A percentile compares a stretch with the other conserved stretches of the same genome.
phyloP scores from a whole-genome alignment of 2,797 vertebrate species.

The Otolemur crassicaudatus region DNA sequence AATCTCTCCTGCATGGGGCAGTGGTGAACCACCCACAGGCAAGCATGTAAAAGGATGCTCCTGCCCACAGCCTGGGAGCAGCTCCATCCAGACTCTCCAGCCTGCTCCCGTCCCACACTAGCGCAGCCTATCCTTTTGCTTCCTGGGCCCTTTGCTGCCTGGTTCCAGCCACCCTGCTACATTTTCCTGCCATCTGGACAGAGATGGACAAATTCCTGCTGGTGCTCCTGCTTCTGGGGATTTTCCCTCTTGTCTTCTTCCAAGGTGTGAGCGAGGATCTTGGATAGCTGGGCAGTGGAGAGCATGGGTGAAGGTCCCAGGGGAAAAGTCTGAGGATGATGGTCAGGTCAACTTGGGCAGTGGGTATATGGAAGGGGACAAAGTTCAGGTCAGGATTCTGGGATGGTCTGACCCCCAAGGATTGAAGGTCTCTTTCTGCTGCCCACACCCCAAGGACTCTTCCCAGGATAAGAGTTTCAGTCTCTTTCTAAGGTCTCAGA shows the following conservation, averaged over 20 bases:
- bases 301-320: background rate
- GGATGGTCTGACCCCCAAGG: background rate
- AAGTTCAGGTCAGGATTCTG: background rate
- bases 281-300: background rate
- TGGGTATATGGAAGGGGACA: rapidly evolving
- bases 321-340: rapidly evolving
- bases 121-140: background rate
- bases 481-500: background rate
- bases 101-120: background rate
- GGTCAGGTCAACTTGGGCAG: rapidly evolving
- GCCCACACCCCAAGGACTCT: background rate
- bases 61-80: slow-evolving; percentile 10
- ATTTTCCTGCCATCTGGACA: background rate
- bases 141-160: background rate
- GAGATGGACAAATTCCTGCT: slow-evolving; percentile 53
- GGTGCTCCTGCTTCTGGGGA: slow-evolving; percentile 25
- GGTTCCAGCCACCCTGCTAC: background rate
- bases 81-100: background rate
- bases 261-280: slow-evolving; percentile 51
- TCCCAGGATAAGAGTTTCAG: background rate
- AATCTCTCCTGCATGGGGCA: background rate
- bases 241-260: slow-evolving; percentile 17
- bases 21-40: background rate
- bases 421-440: background rate
- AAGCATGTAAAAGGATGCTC: slow-evolving; percentile 33